Percentiles rank a stretch among this genome's conserved stretches.
phyloP scores from a whole-genome alignment of 2,888 invertebrate species.

The Cataglyphis albicans region DNA sequence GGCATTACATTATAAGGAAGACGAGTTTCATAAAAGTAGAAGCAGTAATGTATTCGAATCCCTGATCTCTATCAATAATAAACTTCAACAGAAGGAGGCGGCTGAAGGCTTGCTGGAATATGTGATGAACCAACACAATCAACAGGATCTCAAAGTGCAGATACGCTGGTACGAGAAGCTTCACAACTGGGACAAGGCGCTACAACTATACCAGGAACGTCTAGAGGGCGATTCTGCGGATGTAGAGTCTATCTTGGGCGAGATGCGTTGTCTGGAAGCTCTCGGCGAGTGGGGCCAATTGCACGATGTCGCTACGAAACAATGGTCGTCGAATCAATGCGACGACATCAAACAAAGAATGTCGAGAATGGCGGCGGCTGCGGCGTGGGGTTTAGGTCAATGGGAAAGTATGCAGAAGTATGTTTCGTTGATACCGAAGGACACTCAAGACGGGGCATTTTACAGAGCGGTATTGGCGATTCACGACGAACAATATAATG shows the following conservation, averaged over 20 bases:
- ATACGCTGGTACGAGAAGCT: slow-evolving; percentile 99
- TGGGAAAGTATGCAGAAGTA: slow-evolving; percentile 98
- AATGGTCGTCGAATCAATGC: slow-evolving; percentile 92
- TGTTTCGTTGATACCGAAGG: slow-evolving; percentile 95
- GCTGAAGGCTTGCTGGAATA: slow-evolving; percentile 97
- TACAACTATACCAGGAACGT: slow-evolving; percentile 94
- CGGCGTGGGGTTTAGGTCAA: slow-evolving; percentile 98
- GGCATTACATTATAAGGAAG: slow-evolving; percentile 95
- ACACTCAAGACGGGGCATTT: slow-evolving; percentile 98
- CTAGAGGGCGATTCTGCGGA: slow-evolving; percentile 89
- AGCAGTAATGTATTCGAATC: slow-evolving; percentile 96
- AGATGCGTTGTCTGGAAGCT: slow-evolving; percentile 98
- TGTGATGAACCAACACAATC: slow-evolving; percentile 93
- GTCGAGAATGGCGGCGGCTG: slow-evolving; percentile 96
- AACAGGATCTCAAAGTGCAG: slow-evolving; percentile 88
- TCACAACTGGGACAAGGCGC: slow-evolving; percentile 99
- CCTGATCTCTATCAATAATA: slow-evolving; percentile 98
- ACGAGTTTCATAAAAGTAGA: slow-evolving; percentile 95
- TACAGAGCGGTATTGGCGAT: slow-evolving; percentile 97
- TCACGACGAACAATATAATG: slow-evolving; percentile 91
- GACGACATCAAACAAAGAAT: slow-evolving; percentile 90
- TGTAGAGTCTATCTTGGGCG: slow-evolving; percentile 94
- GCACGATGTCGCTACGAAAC: slow-evolving; percentile 92
- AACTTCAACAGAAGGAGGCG: slow-evolving; percentile 98
- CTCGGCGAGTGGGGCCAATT: slow-evolving; percentile 98